Percentiles rank a stretch among this genome's conserved stretches.
Evolutionary conservation across 2,888 invertebrate genomes (phyloP).

Genomic region (Nesidiocoris tenuis): DNA sequence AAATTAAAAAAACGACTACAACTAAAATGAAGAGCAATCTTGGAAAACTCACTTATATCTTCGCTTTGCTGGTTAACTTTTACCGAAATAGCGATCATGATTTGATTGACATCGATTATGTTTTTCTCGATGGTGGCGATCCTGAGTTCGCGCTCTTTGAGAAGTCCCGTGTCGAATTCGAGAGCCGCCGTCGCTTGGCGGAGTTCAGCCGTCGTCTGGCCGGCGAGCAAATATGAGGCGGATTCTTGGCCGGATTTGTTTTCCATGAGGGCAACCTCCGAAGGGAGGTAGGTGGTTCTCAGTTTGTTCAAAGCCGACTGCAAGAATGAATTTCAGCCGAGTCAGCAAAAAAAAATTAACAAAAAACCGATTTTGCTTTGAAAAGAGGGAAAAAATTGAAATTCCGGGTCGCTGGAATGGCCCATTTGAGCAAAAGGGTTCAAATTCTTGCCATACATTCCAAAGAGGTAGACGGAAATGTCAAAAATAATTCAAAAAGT

Average conservation of each 20-base stretch:
- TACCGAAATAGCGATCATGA: slow-evolving; percentile 73
- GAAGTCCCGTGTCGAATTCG: slow-evolving; percentile 76
- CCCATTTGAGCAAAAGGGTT: no score
- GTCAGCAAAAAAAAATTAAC: not conserved
- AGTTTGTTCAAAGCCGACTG: slow-evolving; percentile 68
- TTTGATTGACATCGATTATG: slow-evolving; percentile 78
- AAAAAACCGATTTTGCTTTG: no score
- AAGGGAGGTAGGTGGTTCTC: slow-evolving; percentile 62
- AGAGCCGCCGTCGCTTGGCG: slow-evolving; percentile 54
- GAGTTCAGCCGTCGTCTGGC: slow-evolving; percentile 28
- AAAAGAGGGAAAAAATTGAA: not conserved
- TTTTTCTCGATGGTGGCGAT: slow-evolving; percentile 78
- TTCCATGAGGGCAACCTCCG: slow-evolving; percentile 52
- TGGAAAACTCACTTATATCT: slow-evolving; percentile 71
- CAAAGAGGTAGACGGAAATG: no score
- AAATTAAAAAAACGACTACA: no score
- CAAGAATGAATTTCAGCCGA: slow-evolving; percentile 33
- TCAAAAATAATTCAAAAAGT: no score
- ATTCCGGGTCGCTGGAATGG: no score
- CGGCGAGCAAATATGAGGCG: slow-evolving; percentile 22
- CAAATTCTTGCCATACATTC: no score
- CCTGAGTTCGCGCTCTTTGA: slow-evolving; percentile 76
- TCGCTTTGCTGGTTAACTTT: slow-evolving; percentile 73
- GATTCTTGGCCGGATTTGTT: slow-evolving; percentile 52
- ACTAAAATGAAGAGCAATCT: no score